Evolutionary conservation across 2,888 invertebrate species (phyloP), one percentile per base, ranked within the genome.

Genomic region (Hemistola chrysoprasaria): DNA sequence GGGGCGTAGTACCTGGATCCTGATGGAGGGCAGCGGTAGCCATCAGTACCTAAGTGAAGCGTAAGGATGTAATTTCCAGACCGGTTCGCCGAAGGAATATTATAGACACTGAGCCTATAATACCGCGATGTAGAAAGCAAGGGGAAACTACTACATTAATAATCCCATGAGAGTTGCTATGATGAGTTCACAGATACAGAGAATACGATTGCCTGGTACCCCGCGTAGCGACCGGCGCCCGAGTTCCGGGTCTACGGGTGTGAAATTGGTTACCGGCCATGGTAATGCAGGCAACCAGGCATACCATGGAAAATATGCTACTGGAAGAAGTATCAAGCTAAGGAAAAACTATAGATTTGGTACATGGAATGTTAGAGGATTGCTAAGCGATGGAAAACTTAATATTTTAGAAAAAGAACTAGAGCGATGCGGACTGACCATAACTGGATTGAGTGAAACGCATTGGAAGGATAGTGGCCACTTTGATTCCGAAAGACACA

Each of bases 391-490:
- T n/a, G 16, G 28, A 4, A 28, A 28, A 8, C 28, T 28, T 16
- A 1, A 3, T 3, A 28, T 28, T n/a, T n/a, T 28, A 28, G 28
- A 28, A 16, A 1, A 16, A 11, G 28, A 28, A 16, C 11, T 39
- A 9, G 11, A 22, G 29, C 8, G 30, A 29, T 34, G 9, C 27
- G 8, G 7, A 5, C 6, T 26, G 7, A 10, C 10, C 1, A 26
- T 26, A 6, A 10, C 10, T 4, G 26, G 26, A 8, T 5, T 36
- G 1, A 47, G 51, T 30, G 38, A 51, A 21, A 51, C 45, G 1
- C 45, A 51, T 11, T 51, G 42, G 47, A 48, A 40, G 32, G 23
- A 8, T 7, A 36, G 23, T 6, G 48, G 52, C 8, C 44, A 48
- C 27, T 28, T 26, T 22, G 10, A 27, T 23, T n/a, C 26, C 0